Evolutionary conservation across 2,888 invertebrate genomes (phyloP).

Genomic region (Drosophila niveifrons): DNA sequence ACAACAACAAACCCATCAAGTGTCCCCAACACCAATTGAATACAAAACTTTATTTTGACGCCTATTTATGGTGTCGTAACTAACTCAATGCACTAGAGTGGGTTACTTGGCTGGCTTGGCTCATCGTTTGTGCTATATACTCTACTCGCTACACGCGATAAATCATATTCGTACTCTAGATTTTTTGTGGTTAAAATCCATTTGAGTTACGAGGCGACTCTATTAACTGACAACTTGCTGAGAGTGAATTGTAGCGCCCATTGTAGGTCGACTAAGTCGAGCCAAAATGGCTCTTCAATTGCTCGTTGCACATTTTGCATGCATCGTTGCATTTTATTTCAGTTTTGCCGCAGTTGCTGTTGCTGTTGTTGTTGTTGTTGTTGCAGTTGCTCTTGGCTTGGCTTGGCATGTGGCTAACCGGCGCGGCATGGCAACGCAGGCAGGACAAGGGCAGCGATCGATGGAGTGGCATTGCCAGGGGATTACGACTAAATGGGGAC

Average conservation of each 20-base stretch:
- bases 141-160: conserved; percentile 2
- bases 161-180: background rate
- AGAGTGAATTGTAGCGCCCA: conserved; percentile 21
- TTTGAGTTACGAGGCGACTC: background rate
- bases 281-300: conserved; percentile 42
- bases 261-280: conserved; percentile 26
- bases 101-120: conserved; percentile 12
- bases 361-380: conserved; percentile 21
- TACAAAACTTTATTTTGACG: conserved; percentile 58
- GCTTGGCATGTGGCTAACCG: conserved; percentile 61
- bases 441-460: conserved; percentile 63
- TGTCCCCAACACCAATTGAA: conserved; percentile 39
- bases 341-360: conserved; percentile 22
- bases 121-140: conserved; percentile 1
- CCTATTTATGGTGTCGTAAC: conserved; percentile 49
- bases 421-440: background rate
- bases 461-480: conserved; percentile 38
- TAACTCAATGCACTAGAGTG: conserved; percentile 19
- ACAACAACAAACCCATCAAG: conserved; percentile 9
- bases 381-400: conserved; percentile 26
- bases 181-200: background rate
- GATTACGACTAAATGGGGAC: conserved; percentile 47
- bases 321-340: conserved; percentile 61
- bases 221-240: background rate
- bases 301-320: conserved; percentile 60